Evolutionary conservation across 2,797 vertebrate species (phyloP).

Genomic region (Paedocypris micromegethes): DNA sequence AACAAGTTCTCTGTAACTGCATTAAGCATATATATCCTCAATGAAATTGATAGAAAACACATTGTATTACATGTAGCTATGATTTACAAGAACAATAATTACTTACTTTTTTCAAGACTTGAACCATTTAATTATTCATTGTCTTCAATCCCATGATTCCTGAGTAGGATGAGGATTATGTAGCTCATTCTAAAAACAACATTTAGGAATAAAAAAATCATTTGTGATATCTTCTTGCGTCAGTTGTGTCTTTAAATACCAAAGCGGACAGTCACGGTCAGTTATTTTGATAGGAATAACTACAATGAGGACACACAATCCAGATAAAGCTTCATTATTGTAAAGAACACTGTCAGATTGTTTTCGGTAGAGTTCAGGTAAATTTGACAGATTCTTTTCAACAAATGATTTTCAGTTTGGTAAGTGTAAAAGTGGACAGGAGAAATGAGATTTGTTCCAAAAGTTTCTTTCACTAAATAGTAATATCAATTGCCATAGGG

Average conservation of each 20-base stretch:
- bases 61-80: too few species aligned
- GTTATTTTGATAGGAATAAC: conserved; percentile 36
- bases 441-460: neutral
- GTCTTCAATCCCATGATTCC: too few species aligned
- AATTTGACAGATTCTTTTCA: neutral
- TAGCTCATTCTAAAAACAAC: too few species aligned
- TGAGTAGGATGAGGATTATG: too few species aligned
- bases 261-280: conserved; percentile 19
- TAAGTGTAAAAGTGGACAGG: neutral
- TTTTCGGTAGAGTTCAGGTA: neutral
- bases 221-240: neutral
- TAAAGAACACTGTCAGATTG: conserved; percentile 10
- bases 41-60: too few species aligned
- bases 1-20: too few species aligned
- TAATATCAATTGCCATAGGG: neutral
- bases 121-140: too few species aligned
- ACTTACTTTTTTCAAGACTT: too few species aligned
- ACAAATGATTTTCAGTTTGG: conserved; percentile 13
- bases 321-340: conserved; percentile 10
- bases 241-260: conserved; percentile 26
- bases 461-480: neutral
- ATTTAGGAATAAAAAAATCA: too few species aligned
- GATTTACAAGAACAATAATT: too few species aligned
- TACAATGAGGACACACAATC: conserved; percentile 42
- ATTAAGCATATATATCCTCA: too few species aligned